Base-by-base conservation (phyloP, 2,888 invertebrate genomes). In the Aphrophora alni region DNA sequence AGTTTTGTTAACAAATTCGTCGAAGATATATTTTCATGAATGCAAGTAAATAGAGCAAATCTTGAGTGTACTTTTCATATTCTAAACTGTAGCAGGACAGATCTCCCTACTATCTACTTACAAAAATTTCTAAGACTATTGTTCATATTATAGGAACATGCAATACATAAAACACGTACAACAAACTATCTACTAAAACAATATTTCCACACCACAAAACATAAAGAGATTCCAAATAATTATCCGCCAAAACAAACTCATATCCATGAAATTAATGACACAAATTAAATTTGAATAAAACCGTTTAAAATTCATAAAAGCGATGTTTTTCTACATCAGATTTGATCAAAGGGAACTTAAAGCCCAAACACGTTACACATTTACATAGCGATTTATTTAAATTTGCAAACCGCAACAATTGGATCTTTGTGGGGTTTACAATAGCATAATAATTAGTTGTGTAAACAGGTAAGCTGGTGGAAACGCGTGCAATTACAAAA, bases 321-420 rank as follows among this genome's bases (percentile, higher is more conserved):
- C 38, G 70, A 44, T 33, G 44, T 44, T 44, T 44, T 44, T 44
- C 2, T 5, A 8, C 14, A 7, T 12, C 14, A 33, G 17, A 14
- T 14, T 14, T 14, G 44, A 44, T 44, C 44, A 44, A 44, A 44
- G 44, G 44, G 44, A 44, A 44, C 14, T 44, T 44, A 17, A 17
- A 44, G 10, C 44, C 71, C 21, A 69, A 69, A 69, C 69, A 69
- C 24, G 69, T 26, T 24, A n/a, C 17, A 24, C 71, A 78, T 78
- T 38, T 78, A 69, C 77, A 78, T 69, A 71, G 25, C 78, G 78
- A 78, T 78, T 78, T 78, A 73, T 78, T 78, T 70, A 78, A 78
- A 70, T 78, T 78, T 78, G 71, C n/a, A 26, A 25, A n/a, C 38
- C 59, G 68, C 44, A 12, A 4, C 44, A 44, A 44, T 44, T 44